phyloP scores from a whole-genome alignment of 2,888 invertebrate species.

The Drosophila mulleri region DNA sequence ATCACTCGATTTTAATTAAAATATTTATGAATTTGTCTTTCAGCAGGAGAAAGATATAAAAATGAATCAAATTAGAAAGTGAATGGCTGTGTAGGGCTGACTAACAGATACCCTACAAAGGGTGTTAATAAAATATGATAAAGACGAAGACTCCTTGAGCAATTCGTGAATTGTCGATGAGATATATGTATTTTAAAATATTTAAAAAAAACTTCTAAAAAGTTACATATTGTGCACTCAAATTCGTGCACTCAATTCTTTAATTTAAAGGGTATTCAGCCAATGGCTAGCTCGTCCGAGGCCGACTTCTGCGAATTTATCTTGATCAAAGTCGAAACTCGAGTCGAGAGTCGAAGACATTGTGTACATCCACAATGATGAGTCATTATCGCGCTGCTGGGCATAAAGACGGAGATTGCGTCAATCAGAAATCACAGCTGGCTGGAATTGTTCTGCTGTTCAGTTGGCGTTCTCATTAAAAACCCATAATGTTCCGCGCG shows the following conservation, averaged over 20 bases:
- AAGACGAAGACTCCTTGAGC: background rate
- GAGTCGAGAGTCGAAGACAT: slow-evolving; percentile 18
- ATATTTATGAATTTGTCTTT: slow-evolving; percentile 75
- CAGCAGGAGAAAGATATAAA: background rate
- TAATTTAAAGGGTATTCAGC: background rate
- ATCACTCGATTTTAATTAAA: slow-evolving; percentile 75
- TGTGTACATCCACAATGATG: slow-evolving; percentile 30
- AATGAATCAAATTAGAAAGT: background rate
- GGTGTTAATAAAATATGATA: background rate
- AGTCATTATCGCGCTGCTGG: slow-evolving; percentile 28
- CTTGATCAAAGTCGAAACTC: slow-evolving; percentile 46
- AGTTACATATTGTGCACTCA: background rate
- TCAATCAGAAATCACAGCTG: slow-evolving; percentile 58
- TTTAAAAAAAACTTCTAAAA: background rate
- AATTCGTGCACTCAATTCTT: no score
- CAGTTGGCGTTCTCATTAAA: slow-evolving; percentile 59
- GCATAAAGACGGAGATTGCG: slow-evolving; percentile 27
- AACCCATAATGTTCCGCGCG: slow-evolving; percentile 51
- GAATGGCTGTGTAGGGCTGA: background rate
- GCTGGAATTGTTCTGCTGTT: slow-evolving; percentile 44
- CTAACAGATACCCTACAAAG: slow-evolving; percentile 12
- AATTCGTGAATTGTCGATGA: no score
- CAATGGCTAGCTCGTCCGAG: background rate
- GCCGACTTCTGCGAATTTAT: slow-evolving; percentile 28
- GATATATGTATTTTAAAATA: background rate